phyloP scores from a whole-genome alignment of 2,113 vertebrate species.

The Thunnus thynnus region DNA sequence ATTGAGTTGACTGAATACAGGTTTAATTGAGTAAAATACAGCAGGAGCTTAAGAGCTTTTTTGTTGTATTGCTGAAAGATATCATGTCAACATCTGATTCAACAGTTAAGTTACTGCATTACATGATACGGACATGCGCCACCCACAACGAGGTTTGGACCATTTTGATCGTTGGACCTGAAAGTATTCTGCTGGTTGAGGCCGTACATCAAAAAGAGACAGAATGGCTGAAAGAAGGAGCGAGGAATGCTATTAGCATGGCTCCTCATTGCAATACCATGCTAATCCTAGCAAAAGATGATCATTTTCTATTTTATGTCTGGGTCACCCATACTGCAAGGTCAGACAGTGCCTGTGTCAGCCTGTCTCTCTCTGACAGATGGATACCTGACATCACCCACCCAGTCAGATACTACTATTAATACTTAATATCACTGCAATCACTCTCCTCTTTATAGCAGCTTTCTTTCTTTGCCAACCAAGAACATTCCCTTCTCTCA shows the following conservation, averaged over 20 bases:
- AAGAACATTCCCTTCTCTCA: constrained; percentile 46
- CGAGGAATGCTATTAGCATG: constrained; percentile 40
- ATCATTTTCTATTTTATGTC: constrained; percentile 69
- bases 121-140: constrained; percentile 9
- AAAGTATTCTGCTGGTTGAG: constrained; percentile 61
- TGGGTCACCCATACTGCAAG: constrained; percentile 71
- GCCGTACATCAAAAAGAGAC: constrained; percentile 59
- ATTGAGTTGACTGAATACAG: constrained; percentile 20
- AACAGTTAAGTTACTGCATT: constrained; percentile 21
- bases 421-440: constrained; percentile 69
- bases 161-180: constrained; percentile 64
- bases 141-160: constrained; percentile 20
- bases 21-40: constrained; percentile 9
- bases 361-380: constrained; percentile 69
- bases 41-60: not conserved
- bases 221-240: constrained; percentile 16
- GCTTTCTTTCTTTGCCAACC: constrained; percentile 30
- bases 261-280: constrained; percentile 36
- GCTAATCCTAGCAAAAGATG: constrained; percentile 64
- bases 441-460: constrained; percentile 35
- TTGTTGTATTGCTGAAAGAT: not conserved
- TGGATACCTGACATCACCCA: constrained; percentile 80
- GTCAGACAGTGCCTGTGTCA: constrained; percentile 68
- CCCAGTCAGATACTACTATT: constrained; percentile 49
- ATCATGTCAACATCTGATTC: not conserved